Conservation (phyloP, 2,113 vertebrate genomes). For the Cromileptes altivelis region DNA sequence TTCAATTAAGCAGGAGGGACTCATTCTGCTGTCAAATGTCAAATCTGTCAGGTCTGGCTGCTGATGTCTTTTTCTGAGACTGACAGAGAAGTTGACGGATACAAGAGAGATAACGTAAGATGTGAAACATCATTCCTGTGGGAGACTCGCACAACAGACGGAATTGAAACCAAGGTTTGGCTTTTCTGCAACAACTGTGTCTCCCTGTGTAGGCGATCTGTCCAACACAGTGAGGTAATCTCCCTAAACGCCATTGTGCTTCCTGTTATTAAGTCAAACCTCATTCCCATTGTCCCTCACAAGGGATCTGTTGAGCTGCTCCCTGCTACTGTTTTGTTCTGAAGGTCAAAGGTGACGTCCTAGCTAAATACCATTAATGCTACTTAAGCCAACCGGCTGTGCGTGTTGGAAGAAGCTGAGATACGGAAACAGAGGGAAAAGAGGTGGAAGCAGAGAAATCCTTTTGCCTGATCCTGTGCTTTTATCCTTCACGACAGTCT, state of each 20-base stretch:
- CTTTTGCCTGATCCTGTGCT: constrained; percentile 23
- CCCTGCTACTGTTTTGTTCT: constrained; percentile 58
- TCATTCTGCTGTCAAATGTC: constrained; percentile 42
- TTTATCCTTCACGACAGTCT: constrained; percentile 14
- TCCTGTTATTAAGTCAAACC: constrained; percentile 66
- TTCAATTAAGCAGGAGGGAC: constrained; percentile 9
- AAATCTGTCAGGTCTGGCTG: not conserved
- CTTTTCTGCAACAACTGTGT: not conserved
- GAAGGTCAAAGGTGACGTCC: constrained; percentile 67
- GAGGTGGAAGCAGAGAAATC: constrained; percentile 11
- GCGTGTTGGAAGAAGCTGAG: constrained; percentile 11
- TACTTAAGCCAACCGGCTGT: constrained; percentile 8
- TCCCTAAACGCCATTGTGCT: constrained; percentile 33
- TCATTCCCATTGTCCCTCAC: constrained; percentile 55
- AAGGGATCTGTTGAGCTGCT: constrained; percentile 49
- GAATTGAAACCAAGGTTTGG: constrained; percentile 2
- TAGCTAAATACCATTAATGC: constrained; percentile 58
- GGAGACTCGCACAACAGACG: not conserved
- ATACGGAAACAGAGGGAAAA: constrained; percentile 1
- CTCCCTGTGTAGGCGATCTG: not conserved
- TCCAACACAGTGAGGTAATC: constrained; percentile 32
- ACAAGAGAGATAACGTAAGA: not conserved
- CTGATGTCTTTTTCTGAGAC: constrained; percentile 37
- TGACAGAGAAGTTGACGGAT: not conserved
- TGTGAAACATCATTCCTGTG: constrained; percentile 10